These are phyloP conservation scores for Tigriopus californicus DNA, from an alignment of 2,888 invertebrate species.

Conservation along the genomic window DNA sequence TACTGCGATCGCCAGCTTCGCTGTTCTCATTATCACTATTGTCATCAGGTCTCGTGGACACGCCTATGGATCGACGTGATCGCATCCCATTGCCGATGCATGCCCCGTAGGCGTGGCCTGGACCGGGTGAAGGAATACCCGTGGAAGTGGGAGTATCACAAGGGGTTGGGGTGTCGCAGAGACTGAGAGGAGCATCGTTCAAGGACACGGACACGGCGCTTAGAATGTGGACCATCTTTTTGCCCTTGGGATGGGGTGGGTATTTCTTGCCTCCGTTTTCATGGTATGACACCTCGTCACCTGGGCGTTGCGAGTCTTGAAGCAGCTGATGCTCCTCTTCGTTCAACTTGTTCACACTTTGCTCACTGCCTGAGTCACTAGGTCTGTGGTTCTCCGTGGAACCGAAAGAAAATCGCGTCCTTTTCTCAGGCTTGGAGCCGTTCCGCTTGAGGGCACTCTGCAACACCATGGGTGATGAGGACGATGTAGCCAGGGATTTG, in stretches of 20 bases:
- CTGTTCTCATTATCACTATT: not conserved
- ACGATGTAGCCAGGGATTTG: not conserved
- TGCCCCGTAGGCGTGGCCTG: constrained; percentile 7
- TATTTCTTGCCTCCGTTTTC: no score
- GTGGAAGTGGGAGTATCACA: not conserved
- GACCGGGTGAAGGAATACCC: not conserved
- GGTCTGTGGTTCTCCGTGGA: no score
- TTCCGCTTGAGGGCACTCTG: no score
- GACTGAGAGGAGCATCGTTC: not conserved
- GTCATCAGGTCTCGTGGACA: constrained; percentile 2
- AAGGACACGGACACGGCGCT: not conserved
- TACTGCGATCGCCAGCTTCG: not conserved
- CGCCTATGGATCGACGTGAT: constrained; percentile 2
- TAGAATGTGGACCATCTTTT: not conserved
- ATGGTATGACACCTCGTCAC: no score
- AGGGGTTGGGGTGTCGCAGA: no score
- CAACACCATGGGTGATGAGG: not conserved
- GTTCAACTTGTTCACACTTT: no score
- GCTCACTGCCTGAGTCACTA: no score
- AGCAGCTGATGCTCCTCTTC: no score
- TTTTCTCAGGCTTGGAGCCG: no score
- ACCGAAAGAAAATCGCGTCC: no score
- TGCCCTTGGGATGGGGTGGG: not conserved
- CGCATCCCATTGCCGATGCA: not conserved
- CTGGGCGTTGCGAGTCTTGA: no score